A percentile compares a stretch with the other conserved stretches of the same genome.
These are phyloP conservation scores for Sarcophaga peregrina DNA, from an alignment of 1,140 invertebrate species.

Conservation along the genomic window DNA sequence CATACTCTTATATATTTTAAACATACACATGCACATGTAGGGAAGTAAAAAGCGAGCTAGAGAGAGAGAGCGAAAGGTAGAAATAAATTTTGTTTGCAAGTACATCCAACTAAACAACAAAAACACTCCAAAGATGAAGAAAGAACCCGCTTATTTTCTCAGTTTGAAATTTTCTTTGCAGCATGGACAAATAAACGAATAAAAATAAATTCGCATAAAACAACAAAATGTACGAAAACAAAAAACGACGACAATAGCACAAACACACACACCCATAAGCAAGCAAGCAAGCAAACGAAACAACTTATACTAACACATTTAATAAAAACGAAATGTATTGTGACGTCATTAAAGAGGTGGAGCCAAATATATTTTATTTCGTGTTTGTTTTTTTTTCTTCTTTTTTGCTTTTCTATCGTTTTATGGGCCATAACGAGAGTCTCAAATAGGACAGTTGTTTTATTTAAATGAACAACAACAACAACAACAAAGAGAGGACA, in stretches of 20 bases:
- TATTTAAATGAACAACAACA: background rate
- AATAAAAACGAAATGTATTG: background rate
- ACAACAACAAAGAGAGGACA: background rate
- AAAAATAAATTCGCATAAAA: slow-evolving; percentile 10
- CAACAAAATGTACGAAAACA: no score
- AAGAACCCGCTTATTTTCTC: no score
- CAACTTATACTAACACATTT: background rate
- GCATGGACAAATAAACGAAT: background rate
- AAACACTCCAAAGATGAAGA: no score
- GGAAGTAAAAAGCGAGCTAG: background rate
- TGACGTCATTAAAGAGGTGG: slow-evolving; percentile 32
- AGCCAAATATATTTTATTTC: background rate
- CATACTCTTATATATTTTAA: background rate
- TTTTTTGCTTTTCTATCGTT: background rate
- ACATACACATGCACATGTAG: background rate
- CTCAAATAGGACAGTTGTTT: slow-evolving; percentile 9
- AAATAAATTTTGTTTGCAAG: no score
- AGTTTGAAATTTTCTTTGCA: background rate
- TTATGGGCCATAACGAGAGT: slow-evolving; percentile 10
- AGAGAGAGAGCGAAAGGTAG: no score
- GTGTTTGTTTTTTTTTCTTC: no score
- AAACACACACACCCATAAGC: background rate
- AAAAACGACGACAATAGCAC: background rate
- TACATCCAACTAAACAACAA: no score
- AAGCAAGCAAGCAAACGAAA: background rate